phyloP scores from a whole-genome alignment of 2,113 vertebrate species.

The Chamaetylas fuelleborni region DNA sequence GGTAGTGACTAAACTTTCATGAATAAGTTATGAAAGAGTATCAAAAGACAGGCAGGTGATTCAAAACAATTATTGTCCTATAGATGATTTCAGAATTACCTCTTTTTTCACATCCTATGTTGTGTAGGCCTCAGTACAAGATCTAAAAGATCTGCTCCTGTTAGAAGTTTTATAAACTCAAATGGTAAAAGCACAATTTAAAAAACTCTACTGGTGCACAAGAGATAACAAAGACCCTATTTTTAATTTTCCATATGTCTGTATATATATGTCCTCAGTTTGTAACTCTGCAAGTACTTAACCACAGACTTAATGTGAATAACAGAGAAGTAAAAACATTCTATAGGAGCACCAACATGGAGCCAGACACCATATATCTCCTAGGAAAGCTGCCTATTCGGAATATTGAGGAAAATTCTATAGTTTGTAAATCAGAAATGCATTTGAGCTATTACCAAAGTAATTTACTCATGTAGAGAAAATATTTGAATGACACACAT shows the following conservation, averaged over 20 bases:
- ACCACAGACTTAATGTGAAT: background rate
- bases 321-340: background rate
- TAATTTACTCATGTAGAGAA: background rate
- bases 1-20: background rate
- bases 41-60: background rate
- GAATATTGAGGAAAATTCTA: background rate
- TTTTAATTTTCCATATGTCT: background rate
- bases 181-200: background rate
- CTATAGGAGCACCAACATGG: rapidly evolving
- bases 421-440: background rate
- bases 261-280: background rate
- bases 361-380: background rate
- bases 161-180: background rate
- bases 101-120: background rate
- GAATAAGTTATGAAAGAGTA: background rate
- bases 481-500: background rate
- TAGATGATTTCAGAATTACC: background rate
- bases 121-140: background rate
- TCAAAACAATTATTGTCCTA: background rate
- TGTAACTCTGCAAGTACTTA: background rate
- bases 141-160: background rate
- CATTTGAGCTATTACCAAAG: background rate
- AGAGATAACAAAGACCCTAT: background rate
- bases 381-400: background rate
- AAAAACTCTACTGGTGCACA: background rate